Conservation (phyloP, 2,113 vertebrate species). For the Xiphophorus couchianus region DNA sequence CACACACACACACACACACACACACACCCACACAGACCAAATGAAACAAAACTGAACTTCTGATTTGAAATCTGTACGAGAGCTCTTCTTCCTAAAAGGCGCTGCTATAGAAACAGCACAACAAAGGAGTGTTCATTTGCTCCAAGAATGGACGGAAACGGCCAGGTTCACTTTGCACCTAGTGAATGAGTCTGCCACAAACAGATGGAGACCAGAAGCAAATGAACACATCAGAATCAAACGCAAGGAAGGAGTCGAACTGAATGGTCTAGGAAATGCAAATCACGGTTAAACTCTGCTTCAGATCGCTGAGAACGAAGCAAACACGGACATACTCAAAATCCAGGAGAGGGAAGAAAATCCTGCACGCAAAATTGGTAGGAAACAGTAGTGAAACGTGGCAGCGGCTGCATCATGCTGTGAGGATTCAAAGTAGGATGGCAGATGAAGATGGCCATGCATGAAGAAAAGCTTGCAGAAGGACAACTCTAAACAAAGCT, state of each 20-base stretch:
- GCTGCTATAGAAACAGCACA: constrained; percentile 60
- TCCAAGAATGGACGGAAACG: neutral
- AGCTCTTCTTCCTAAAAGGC: constrained; percentile 28
- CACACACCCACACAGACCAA: neutral
- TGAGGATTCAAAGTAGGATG: neutral
- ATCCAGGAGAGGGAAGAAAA: neutral
- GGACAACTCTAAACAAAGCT: neutral
- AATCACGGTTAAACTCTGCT: neutral
- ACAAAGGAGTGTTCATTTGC: constrained; percentile 1
- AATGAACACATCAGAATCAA: constrained; percentile 31
- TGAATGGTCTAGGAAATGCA: neutral
- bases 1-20: neutral
- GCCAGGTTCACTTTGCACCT: constrained; percentile 29
- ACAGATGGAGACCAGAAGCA: constrained; percentile 31
- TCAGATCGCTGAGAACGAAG: neutral
- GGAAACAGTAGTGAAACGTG: neutral
- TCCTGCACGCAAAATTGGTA: neutral
- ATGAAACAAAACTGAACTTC: neutral
- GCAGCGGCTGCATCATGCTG: neutral
- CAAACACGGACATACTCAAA: neutral
- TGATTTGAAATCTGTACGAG: constrained; percentile 13
- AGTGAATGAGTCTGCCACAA: constrained; percentile 40
- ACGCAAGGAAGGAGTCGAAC: constrained; percentile 17
- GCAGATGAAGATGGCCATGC: neutral
- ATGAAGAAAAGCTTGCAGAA: neutral